Base-by-base conservation (phyloP, 2,113 vertebrate genomes). In the Shinisaurus crocodilurus region DNA sequence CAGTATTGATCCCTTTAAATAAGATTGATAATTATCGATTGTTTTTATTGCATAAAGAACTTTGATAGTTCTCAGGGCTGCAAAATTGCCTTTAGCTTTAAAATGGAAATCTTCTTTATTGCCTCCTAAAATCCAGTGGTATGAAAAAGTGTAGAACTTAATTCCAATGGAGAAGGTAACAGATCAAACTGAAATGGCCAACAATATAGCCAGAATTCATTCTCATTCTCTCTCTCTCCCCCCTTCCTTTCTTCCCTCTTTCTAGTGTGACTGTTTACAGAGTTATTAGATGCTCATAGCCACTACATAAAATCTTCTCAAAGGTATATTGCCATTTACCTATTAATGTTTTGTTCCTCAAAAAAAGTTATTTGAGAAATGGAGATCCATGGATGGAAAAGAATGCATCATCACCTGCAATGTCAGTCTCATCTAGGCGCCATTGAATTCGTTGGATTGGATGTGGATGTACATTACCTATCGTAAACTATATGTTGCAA, bases 21-120 rank as follows among this genome's bases (percentile, higher is more conserved):
- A 88, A 72, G 87, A 82, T 88, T 82, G 79, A 82, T 88, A 72
- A 88, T 88, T 88, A 82, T 70, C 77, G 67, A 50, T 88, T 54
- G 13, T 20, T 72, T 88, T 82, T 40, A 82, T 88, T 88, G n/a
- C 50, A 60, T 82, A 72, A 82, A 82, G 67, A 57, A 88, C 82
- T 88, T 82, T 72, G 34, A 72, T 60, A 43, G 45, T 82, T 72
- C n/a, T 57, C 2, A 7, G 23, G 65, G 50, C 9, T 88, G 23
- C 63, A 88, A 88, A 82, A 88, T 72, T 63, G 23, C 67, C 79
- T 82, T 57, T 60, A 72, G 50, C 8, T 72, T 72, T 40, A 72
- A 60, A 82, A 70, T 82, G 34, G 87, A 88, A 82, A 63, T 82
- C 29, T 72, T 63, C 75, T 88, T 88, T 87, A 34, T 82, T 60